Conservation (phyloP, 2,113 vertebrate genomes). For the Dipodomys ordii region DNA sequence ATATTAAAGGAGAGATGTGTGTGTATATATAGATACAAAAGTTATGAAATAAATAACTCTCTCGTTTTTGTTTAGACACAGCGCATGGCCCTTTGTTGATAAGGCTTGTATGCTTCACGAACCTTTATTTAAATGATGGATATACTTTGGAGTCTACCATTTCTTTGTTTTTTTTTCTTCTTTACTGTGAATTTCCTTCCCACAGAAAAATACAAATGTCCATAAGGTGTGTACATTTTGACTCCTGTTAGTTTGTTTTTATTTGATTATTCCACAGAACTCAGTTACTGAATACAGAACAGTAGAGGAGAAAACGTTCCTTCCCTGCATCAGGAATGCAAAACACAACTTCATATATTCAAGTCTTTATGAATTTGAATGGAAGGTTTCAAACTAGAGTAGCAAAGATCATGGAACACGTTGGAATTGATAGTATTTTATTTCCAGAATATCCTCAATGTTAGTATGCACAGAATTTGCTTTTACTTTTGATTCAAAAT, state of each 20-base stretch:
- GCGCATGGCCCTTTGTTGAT: neutral
- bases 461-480: neutral
- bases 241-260: neutral
- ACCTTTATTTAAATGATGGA: neutral
- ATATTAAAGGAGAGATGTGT: neutral
- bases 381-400: neutral
- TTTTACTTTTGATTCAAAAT: neutral
- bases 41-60: slow-evolving; percentile 6
- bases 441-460: neutral
- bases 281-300: neutral
- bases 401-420: neutral
- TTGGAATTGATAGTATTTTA: neutral
- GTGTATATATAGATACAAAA: neutral
- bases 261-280: neutral
- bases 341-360: neutral
- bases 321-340: neutral
- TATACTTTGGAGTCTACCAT: neutral
- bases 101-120: neutral
- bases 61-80: neutral
- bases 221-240: neutral
- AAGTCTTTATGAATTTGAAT: neutral
- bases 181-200: neutral
- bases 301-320: neutral
- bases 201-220: neutral
- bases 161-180: neutral